Conservation (phyloP, 2,888 invertebrate species). For the Brenthis daphne region DNA sequence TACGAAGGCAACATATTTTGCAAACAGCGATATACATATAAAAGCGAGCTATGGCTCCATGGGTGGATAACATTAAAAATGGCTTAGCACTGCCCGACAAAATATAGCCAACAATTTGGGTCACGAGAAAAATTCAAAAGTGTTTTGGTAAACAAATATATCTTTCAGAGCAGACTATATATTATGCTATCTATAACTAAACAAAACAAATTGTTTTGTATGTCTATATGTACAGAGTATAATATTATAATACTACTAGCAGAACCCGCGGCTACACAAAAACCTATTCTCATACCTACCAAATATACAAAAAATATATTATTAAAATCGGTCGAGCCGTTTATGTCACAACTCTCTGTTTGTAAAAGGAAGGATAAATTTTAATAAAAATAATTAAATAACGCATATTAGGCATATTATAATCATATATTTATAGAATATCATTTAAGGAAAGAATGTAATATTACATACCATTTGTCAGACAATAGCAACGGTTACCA, state of each 20-base stretch:
- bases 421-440: no score
- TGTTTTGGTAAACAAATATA: constrained; percentile 18
- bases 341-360: no score
- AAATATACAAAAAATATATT: no score
- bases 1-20: constrained; percentile 27
- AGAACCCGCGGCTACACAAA: no score
- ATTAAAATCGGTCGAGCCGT: no score
- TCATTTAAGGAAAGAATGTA: no score
- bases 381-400: no score
- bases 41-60: constrained; percentile 55
- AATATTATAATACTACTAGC: neutral
- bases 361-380: no score
- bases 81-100: constrained; percentile 61
- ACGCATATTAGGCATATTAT: no score
- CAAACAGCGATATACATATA: constrained; percentile 48
- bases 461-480: no score
- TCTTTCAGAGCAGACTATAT: constrained; percentile 7
- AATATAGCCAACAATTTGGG: constrained; percentile 52
- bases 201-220: neutral
- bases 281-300: no score
- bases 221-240: neutral
- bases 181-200: constrained; percentile 6
- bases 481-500: no score
- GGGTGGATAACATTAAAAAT: constrained; percentile 71
- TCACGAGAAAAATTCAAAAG: constrained; percentile 13